phyloP scores from a whole-genome alignment of 2,113 vertebrate species.

The Zosterops pallidus region DNA sequence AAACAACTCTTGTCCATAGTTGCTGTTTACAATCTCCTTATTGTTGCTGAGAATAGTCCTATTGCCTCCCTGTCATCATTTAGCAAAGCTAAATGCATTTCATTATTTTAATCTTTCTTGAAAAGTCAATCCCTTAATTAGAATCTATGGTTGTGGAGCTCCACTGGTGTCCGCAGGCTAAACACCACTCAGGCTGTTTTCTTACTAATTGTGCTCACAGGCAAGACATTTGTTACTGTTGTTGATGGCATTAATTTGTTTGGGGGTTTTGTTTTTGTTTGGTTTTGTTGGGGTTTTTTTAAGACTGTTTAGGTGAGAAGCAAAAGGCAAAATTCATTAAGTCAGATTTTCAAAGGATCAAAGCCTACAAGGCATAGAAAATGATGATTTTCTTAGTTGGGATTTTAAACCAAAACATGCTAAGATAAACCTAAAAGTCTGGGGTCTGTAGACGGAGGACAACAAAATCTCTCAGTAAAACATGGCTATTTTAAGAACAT shows the following conservation, averaged over 20 bases:
- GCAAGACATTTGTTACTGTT: slow-evolving; percentile 32
- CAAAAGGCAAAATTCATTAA: neutral
- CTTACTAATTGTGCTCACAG: slow-evolving; percentile 34
- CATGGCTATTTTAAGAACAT: neutral
- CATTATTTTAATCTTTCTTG: slow-evolving; percentile 58
- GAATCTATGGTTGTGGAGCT: slow-evolving; percentile 41
- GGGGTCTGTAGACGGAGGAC: neutral
- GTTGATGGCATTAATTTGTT: slow-evolving; percentile 8
- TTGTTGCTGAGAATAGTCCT: slow-evolving; percentile 16
- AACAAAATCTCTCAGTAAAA: neutral
- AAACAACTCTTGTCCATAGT: slow-evolving; percentile 18
- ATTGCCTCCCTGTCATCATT: neutral
- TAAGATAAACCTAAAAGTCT: neutral
- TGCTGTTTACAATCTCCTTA: slow-evolving; percentile 25
- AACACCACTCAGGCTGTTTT: slow-evolving; percentile 24
- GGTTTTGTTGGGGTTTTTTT: too few relatives aligned
- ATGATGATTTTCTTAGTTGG: neutral
- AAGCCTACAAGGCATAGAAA: neutral
- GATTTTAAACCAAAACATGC: neutral
- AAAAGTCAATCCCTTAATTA: slow-evolving; percentile 69
- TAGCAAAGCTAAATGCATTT: slow-evolving; percentile 48
- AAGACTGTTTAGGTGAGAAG: slow-evolving; percentile 6
- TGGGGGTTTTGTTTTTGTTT: neutral
- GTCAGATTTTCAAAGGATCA: neutral
- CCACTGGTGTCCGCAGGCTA: slow-evolving; percentile 28